These are phyloP conservation scores for Gryllus longicercus DNA, from an alignment of 2,888 invertebrate species.

Conservation along the genomic window DNA sequence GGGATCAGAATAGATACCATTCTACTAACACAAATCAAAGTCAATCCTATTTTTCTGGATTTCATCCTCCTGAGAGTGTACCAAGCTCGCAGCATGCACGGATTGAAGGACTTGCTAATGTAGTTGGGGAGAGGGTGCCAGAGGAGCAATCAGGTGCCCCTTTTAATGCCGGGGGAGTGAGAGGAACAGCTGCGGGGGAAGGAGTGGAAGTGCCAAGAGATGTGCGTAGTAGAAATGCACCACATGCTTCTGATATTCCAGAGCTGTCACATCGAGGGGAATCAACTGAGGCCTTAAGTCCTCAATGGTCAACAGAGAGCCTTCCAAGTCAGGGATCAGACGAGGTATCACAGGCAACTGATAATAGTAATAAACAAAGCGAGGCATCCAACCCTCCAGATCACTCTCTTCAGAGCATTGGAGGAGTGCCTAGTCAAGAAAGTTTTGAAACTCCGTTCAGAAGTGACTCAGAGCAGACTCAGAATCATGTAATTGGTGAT, in stretches of 20 bases:
- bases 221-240: neutral
- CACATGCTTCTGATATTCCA: neutral
- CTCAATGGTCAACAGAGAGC: slow-evolving; percentile 65
- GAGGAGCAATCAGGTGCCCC: neutral
- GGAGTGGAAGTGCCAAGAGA: neutral
- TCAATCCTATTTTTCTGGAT: neutral
- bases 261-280: neutral
- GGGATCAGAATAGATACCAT: neutral
- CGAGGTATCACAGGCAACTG: slow-evolving; percentile 54
- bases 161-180: neutral
- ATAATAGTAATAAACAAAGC: slow-evolving; percentile 56
- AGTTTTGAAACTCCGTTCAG: neutral
- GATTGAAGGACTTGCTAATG: neutral
- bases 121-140: neutral
- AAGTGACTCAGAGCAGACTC: neutral
- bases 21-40: neutral
- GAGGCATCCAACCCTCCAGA: neutral
- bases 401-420: neutral
- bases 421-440: neutral
- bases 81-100: neutral
- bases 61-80: neutral
- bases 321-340: slow-evolving; percentile 65
- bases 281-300: slow-evolving; percentile 40
- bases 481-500: neutral
- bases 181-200: neutral